A percentile compares a stretch with the other conserved stretches of the same genome.
Conservation (phyloP, 2,797 vertebrate species). For the Hoplostethus mediterraneus region DNA sequence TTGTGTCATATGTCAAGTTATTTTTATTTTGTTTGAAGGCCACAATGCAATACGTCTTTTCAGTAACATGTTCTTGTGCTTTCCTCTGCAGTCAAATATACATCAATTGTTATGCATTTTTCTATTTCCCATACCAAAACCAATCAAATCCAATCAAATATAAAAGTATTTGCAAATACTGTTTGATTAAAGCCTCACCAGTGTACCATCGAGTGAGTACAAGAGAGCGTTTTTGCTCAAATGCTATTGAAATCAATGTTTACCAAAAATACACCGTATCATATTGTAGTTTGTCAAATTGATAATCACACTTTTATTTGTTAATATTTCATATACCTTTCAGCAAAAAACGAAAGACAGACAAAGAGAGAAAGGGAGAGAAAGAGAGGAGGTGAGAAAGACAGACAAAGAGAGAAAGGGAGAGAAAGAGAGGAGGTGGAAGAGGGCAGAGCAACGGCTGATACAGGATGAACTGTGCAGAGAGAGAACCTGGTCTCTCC, state of each 20-base stretch:
- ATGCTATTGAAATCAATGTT: conserved; percentile 5
- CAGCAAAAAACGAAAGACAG: not conserved
- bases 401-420: not conserved
- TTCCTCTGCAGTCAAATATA: not conserved
- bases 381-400: conserved; percentile 34
- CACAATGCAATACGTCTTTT: too few species aligned
- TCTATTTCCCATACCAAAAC: too few species aligned
- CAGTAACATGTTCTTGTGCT: too few species aligned
- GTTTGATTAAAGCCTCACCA: not conserved
- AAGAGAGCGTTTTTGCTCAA: not conserved
- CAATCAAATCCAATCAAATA: not conserved
- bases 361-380: not conserved
- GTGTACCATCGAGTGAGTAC: too few species aligned
- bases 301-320: not conserved
- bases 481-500: conserved; percentile 79
- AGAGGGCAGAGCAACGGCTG: conserved; percentile 78
- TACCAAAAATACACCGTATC: too few species aligned
- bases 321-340: not conserved
- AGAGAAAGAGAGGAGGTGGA: conserved; percentile 37
- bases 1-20: not conserved
- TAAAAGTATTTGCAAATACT: not conserved
- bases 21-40: too few species aligned
- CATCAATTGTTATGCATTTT: not conserved
- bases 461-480: conserved; percentile 19
- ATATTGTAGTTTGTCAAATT: not conserved